Evolutionary conservation across 1,140 invertebrate genomes (phyloP), one percentile per base, ranked within the genome.

Genomic region (Mylabris phalerata): DNA sequence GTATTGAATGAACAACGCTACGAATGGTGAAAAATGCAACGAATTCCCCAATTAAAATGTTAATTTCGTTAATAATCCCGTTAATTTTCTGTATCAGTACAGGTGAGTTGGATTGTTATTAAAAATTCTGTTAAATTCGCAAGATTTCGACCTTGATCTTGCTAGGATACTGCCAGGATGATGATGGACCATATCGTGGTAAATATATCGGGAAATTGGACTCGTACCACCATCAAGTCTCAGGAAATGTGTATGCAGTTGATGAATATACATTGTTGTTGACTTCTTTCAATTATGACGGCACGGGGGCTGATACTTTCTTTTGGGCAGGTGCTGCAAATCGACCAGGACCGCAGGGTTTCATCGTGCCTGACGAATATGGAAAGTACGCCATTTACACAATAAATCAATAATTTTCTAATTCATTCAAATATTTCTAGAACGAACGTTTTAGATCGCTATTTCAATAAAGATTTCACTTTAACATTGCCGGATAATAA

Each of bases 321-420:
- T 95, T 96, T 72, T 95, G 91, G 91, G 88, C 90, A 3, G 93
- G 93, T 39, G 83, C 88, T n/a, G 82, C 88, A 0, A 90, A 90
- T 66, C 74, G 90, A 26, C 92, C 92, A 0, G 91, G 91, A 3
- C 90, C 90, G 0, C 87, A 93, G 70, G 93, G 93, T 4, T 94
- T 94, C 68, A 92, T 95, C 57, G 86, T 95, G 3, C 89, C 92
- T 4, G 88, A 95, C 68, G 88, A 94, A 73, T 82, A 85, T 76
- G 89, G 90, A 70, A 90, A 86, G 91, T 90, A 66, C 80, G 26
- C 25, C 26, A 27, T 13, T 3, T 10, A 10, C 42, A 7, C 47
- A 43, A 9, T 49, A 27, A 43, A 32, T 5, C 32, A 3, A 32
- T 32, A 27, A 47, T 46, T 47, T 46, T 47, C 13, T 40, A 11